These are phyloP conservation scores for Globia sparganii DNA, from an alignment of 2,888 invertebrate genomes.

Conservation along the genomic window DNA sequence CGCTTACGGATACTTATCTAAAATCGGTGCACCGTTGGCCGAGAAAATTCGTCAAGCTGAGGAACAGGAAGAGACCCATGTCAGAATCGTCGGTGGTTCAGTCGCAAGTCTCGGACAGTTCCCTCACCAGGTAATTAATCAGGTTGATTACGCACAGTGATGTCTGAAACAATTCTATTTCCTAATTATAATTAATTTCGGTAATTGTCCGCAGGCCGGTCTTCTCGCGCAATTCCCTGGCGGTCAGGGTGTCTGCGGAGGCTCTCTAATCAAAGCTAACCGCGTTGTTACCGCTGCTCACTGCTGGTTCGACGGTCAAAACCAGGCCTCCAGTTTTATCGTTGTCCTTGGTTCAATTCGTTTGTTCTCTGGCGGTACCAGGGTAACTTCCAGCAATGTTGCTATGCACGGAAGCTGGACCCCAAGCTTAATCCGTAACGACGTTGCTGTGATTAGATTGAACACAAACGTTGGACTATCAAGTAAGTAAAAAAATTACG, in stretches of 20 bases:
- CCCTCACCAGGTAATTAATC: constrained; percentile 65
- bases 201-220: constrained; percentile 51
- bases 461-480: neutral
- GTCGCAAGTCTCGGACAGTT: constrained; percentile 57
- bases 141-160: neutral
- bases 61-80: constrained; percentile 35
- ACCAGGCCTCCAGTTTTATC: constrained; percentile 73
- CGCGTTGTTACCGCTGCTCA: constrained; percentile 81
- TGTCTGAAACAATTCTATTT: neutral
- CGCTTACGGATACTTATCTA: constrained; percentile 64
- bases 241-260: constrained; percentile 75
- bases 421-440: constrained; percentile 73
- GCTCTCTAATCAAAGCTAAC: constrained; percentile 69
- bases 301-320: constrained; percentile 80
- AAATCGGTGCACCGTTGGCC: constrained; percentile 63
- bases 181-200: neutral
- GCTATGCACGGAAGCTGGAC: constrained; percentile 74
- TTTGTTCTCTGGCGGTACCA: constrained; percentile 77
- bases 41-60: constrained; percentile 58
- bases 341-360: constrained; percentile 76
- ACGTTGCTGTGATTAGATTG: constrained; percentile 62
- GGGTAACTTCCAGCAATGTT: constrained; percentile 68
- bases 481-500: constrained; percentile 12
- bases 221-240: constrained; percentile 33
- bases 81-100: constrained; percentile 68